Base-by-base conservation (phyloP, 2,797 vertebrate genomes). In the Tiaroga cobitis region DNA sequence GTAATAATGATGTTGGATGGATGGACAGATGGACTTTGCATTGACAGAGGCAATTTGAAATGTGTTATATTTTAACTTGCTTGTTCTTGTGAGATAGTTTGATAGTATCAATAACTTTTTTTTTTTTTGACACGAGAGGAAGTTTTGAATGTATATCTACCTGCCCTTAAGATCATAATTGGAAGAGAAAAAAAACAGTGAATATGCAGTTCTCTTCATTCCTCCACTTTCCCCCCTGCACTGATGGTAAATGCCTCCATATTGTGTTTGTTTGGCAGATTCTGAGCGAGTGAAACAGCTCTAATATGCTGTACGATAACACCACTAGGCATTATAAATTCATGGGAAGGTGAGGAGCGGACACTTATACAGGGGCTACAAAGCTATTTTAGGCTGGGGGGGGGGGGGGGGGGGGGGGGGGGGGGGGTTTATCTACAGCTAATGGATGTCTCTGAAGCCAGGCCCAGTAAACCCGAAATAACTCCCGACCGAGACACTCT, bases 391-490 rank as follows among this genome's bases (percentile, higher is more conserved):
- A 90, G 91, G 88, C 81, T 82, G 43, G 80, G 78, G 43, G 63
- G 87, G 68, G 54, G 70, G 73, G 54, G 70, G 73, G 43, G 80
- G 78, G 43, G 63, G 87, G 68, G 54, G 70, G 73, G 43, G 80
- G 78, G 43, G 63, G 87, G 68, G 54, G 70, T 65, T 34, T 89
- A 86, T 91, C 81, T 86, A 72, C 32, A 86, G 83, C 82, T 92
- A 93, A 94, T 91, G 91, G 91, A 93, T 91, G 89, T 84, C 26
- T 74, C 86, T 86, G 85, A 89, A 91, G 78, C 91, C 87, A 86
- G 80, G 65, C 24, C 77, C 68, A 56, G 90, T 87, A 91, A 82
- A 86, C 87, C 76, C 89, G 56, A 89, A 94, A 94, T 93, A 93
- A 93, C 89, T 89, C 75, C 24, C 13, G 15, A 78, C 24, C 56